A percentile compares a stretch with the other conserved stretches of the same genome.
phyloP scores from a whole-genome alignment of 2,888 invertebrate species.

The Seladonia tumulorum region DNA sequence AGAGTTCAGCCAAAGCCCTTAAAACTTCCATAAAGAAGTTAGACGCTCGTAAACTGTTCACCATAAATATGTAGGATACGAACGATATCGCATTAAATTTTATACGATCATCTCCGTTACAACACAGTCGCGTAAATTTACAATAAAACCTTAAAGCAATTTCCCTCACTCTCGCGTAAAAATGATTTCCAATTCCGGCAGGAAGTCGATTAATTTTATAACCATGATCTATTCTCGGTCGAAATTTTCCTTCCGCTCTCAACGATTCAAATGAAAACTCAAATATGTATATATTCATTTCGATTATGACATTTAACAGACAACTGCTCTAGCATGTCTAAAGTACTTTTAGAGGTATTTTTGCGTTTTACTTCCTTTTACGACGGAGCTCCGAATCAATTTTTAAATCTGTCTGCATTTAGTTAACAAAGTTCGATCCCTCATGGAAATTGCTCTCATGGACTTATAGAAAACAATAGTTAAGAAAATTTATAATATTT shows the following conservation, averaged over 20 bases:
- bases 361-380: not conserved
- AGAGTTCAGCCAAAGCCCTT: not conserved
- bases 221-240: not conserved
- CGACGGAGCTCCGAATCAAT: not conserved
- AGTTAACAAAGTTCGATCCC: not conserved
- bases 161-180: not conserved
- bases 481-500: not conserved
- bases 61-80: constrained; percentile 3
- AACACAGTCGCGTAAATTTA: not conserved
- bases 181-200: not conserved
- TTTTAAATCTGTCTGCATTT: not conserved
- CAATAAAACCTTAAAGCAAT: constrained; percentile 8
- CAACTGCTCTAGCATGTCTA: not conserved
- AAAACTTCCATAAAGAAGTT: constrained; percentile 16
- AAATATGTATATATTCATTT: not conserved
- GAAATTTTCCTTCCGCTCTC: not conserved
- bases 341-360: not conserved
- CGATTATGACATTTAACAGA: not conserved
- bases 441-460: no score
- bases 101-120: constrained; percentile 4
- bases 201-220: not conserved
- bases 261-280: not conserved
- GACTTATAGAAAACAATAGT: not conserved
- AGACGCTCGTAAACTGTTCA: constrained; percentile 10
- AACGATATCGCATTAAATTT: constrained; percentile 13